These are phyloP conservation scores for Aphis craccivora DNA, from an alignment of 1,140 invertebrate genomes.

Conservation along the genomic window DNA sequence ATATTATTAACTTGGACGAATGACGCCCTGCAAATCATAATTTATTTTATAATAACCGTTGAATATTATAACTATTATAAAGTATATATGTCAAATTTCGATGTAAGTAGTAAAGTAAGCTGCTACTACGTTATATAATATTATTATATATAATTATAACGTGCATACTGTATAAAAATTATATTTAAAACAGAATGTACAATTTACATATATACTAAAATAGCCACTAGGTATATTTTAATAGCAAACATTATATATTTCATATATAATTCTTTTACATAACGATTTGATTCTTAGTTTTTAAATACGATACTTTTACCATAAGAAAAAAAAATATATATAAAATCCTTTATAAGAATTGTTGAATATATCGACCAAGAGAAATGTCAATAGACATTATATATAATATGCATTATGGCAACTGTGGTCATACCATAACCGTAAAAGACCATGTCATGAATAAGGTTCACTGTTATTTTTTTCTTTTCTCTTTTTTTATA, in stretches of 20 bases:
- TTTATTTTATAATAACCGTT: not conserved
- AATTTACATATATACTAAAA: not conserved
- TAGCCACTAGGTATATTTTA: conserved; percentile 6
- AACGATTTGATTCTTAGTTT: not conserved
- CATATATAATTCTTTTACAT: not conserved
- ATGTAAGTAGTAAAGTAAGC: not conserved
- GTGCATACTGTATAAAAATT: not conserved
- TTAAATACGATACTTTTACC: not conserved
- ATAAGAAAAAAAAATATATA: not conserved
- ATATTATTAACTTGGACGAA: not conserved
- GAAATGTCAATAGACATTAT: not conserved
- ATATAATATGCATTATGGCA: not conserved
- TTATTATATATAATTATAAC: not conserved
- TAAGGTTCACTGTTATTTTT: not conserved
- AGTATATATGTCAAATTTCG: not conserved
- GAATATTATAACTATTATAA: not conserved
- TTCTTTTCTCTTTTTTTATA: not conserved
- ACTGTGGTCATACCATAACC: not conserved
- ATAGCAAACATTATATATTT: not conserved
- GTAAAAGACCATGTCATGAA: not conserved
- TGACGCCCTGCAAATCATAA: not conserved
- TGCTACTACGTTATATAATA: not conserved
- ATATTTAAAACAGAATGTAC: not conserved
- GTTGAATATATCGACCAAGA: not conserved
- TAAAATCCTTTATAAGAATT: not conserved